phyloP scores from a whole-genome alignment of 2,113 vertebrate species.

The Cynopterus brachyotis region DNA sequence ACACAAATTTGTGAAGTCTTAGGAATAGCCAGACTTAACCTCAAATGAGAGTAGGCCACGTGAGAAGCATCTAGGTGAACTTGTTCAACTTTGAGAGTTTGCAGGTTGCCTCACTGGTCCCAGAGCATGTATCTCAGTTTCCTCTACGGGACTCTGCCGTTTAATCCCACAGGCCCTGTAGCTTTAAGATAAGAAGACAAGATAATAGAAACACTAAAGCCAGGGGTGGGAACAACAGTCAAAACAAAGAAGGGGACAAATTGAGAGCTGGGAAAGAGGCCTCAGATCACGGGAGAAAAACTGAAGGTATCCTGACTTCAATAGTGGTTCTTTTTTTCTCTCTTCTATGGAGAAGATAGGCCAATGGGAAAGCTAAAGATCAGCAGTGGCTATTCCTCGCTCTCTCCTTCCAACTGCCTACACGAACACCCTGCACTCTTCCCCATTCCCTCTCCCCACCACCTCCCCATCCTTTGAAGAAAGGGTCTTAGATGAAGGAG shows the following conservation, averaged over 20 bases:
- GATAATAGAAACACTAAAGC: background rate
- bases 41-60: background rate
- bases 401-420: no score
- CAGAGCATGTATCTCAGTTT: background rate
- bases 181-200: background rate
- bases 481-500: background rate
- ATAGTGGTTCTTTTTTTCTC: background rate
- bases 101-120: background rate
- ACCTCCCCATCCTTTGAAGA: background rate
- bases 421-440: background rate
- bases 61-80: background rate
- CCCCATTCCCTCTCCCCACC: background rate
- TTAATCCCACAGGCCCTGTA: background rate
- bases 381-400: background rate
- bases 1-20: background rate
- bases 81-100: background rate
- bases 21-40: background rate
- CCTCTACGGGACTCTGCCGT: no score
- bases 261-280: background rate
- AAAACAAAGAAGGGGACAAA: background rate
- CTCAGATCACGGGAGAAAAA: background rate
- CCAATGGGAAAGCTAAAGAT: background rate
- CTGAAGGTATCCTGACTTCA: background rate
- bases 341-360: background rate
- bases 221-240: background rate